phyloP scores from a whole-genome alignment of 2,113 vertebrate species.

The Coptodon rendalli region DNA sequence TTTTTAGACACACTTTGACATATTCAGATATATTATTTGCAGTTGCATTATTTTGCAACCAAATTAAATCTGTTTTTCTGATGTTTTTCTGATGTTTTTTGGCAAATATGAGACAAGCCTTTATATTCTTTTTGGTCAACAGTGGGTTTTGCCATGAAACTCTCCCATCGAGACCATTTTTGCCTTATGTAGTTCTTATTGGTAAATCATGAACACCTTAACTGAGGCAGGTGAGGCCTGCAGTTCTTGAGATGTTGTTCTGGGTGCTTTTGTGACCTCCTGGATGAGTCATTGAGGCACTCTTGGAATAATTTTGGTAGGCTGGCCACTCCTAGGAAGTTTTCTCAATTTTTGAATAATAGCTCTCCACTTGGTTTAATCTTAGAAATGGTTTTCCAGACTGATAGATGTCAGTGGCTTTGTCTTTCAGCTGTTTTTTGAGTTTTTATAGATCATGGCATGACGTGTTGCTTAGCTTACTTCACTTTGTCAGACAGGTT shows the following conservation, averaged over 20 bases:
- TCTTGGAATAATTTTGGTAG: background rate
- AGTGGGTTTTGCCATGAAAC: background rate
- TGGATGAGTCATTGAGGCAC: background rate
- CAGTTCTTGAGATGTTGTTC: background rate
- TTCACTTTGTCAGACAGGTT: background rate
- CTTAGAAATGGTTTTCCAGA: background rate
- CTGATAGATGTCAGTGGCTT: background rate
- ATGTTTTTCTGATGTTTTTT: background rate
- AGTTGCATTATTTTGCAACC: background rate
- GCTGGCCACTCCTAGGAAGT: background rate
- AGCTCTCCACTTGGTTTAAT: background rate
- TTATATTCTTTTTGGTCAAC: background rate
- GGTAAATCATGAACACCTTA: background rate
- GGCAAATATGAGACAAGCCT: background rate
- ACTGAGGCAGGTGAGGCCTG: background rate
- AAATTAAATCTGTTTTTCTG: background rate
- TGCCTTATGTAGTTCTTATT: background rate
- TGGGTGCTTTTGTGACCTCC: background rate
- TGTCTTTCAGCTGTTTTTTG: background rate
- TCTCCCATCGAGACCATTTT: background rate
- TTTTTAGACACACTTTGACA: background rate
- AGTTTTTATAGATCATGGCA: background rate
- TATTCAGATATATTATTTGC: background rate
- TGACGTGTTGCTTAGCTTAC: background rate
- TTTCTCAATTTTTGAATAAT: background rate